Percentiles rank a stretch among this genome's conserved stretches.
Conservation (phyloP, 37 sponge, comb jelly and placozoan genomes). For the Geodia barretti region DNA sequence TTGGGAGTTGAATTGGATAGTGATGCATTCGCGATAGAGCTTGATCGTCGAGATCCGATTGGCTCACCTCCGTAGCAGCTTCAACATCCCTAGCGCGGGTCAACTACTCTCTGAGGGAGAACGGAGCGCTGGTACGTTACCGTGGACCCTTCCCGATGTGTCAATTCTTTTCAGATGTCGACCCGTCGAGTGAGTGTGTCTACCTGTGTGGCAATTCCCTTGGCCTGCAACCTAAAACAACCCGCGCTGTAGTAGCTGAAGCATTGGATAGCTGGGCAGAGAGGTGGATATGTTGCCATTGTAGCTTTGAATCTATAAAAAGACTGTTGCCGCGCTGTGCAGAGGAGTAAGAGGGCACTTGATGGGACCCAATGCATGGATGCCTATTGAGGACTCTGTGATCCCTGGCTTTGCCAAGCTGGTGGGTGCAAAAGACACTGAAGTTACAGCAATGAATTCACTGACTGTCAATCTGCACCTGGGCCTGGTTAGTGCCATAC, state of each 20-base stretch:
- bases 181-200: slow-evolving; percentile 50
- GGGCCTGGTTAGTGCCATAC: slow-evolving; percentile 54
- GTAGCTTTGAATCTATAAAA: not conserved
- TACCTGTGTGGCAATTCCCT: slow-evolving; percentile 90
- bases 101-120: not conserved
- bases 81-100: not conserved
- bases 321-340: not conserved
- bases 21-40: not conserved
- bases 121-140: no score
- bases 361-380: slow-evolving; percentile 49
- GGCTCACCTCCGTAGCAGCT: not conserved
- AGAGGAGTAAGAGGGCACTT: slow-evolving; percentile 61
- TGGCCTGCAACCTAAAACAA: slow-evolving; percentile 82
- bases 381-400: slow-evolving; percentile 50
- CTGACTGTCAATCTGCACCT: slow-evolving; percentile 88
- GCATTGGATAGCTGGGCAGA: slow-evolving; percentile 13
- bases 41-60: not conserved
- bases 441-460: slow-evolving; percentile 85
- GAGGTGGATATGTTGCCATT: not conserved
- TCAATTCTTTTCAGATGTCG: slow-evolving; percentile 42
- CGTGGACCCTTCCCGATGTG: no score
- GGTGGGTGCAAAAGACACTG: slow-evolving; percentile 75
- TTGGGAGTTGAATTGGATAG: not conserved
- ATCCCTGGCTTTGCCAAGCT: slow-evolving; percentile 53
- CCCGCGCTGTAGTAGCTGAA: slow-evolving; percentile 25